Percentiles rank a stretch among this genome's conserved stretches.
These are phyloP conservation scores for Timema podura DNA, from an alignment of 2,888 invertebrate genomes.

Conservation along the genomic window DNA sequence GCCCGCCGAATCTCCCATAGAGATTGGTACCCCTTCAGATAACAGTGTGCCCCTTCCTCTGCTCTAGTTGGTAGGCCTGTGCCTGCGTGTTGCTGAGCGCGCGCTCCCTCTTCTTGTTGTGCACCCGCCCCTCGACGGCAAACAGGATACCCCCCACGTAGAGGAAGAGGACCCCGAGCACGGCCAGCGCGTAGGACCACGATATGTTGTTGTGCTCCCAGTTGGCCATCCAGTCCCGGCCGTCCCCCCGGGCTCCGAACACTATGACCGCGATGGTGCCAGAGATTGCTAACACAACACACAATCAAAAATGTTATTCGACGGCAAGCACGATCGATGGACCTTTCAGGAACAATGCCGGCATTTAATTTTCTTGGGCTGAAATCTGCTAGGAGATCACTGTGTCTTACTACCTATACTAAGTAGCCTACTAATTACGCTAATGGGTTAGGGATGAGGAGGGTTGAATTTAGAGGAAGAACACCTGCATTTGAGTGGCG, in stretches of 20 bases:
- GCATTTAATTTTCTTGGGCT: no score
- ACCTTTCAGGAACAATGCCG: no score
- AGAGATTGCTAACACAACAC: constrained; percentile 56
- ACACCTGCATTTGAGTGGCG: no score
- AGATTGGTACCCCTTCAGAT: constrained; percentile 49
- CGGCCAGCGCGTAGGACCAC: constrained; percentile 89
- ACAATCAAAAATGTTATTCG: no score
- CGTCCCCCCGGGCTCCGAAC: constrained; percentile 87
- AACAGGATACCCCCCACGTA: constrained; percentile 76
- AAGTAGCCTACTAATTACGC: no score
- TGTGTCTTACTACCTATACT: no score
- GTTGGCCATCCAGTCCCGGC: constrained; percentile 92
- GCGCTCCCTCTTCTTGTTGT: constrained; percentile 67
- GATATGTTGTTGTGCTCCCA: constrained; percentile 94
- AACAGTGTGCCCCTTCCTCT: constrained; percentile 64
- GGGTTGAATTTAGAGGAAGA: no score
- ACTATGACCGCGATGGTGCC: constrained; percentile 80
- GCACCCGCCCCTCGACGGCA: constrained; percentile 76
- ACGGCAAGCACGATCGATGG: no score
- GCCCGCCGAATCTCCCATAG: no score
- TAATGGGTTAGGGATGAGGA: no score
- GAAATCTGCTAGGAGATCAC: no score
- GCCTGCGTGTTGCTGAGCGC: constrained; percentile 1
- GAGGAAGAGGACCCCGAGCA: constrained; percentile 69
- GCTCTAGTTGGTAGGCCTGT: constrained; percentile 58